phyloP scores from a whole-genome alignment of 2,113 vertebrate species.

The Cryptotis parvus region DNA sequence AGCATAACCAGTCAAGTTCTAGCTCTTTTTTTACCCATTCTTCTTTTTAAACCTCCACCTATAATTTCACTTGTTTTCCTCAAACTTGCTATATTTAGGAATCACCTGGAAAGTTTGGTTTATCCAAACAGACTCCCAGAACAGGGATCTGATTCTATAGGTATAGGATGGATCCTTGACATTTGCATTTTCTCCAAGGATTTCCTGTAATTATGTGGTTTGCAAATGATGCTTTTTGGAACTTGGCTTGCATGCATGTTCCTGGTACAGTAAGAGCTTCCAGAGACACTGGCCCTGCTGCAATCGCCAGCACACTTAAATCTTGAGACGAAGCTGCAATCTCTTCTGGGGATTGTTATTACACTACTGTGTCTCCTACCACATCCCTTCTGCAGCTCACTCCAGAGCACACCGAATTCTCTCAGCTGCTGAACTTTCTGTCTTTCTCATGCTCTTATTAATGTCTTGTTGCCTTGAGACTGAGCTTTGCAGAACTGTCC shows the following conservation, averaged over 20 bases:
- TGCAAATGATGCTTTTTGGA: not conserved
- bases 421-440: not conserved
- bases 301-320: not conserved
- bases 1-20: not conserved
- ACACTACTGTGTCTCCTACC: not conserved
- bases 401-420: not conserved
- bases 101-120: not conserved
- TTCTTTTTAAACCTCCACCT: not conserved
- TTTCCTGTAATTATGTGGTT: not conserved
- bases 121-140: not conserved
- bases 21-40: not conserved
- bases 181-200: not conserved
- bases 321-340: not conserved
- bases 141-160: not conserved
- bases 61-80: not conserved
- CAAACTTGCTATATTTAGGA: not conserved
- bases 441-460: no score
- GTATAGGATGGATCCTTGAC: not conserved
- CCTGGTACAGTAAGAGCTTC: not conserved
- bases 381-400: fast-evolving
- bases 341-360: fast-evolving
- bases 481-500: not conserved
- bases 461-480: not conserved
- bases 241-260: not conserved
- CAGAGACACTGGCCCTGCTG: not conserved